Evolutionary conservation across 2,888 invertebrate genomes (phyloP).

Genomic region (Cantharis flavilabris): DNA sequence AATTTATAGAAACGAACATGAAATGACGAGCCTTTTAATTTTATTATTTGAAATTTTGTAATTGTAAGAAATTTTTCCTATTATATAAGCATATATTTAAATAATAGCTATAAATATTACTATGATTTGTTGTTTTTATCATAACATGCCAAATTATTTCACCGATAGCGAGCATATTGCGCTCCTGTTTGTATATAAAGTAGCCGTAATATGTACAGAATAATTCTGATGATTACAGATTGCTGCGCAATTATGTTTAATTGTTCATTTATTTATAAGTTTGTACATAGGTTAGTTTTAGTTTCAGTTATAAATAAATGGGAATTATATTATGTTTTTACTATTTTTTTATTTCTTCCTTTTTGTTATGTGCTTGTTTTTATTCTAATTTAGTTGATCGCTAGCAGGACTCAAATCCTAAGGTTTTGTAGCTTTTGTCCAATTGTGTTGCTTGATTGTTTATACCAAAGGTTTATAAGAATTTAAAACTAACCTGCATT

Average conservation of each 20-base stretch:
- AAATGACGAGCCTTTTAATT: not conserved
- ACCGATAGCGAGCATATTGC: not conserved
- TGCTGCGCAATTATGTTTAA: not conserved
- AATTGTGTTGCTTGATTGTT: not conserved
- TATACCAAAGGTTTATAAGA: not conserved
- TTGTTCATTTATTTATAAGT: slow-evolving; percentile 34
- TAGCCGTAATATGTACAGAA: not conserved
- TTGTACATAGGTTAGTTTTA: slow-evolving; percentile 49
- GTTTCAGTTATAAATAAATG: slow-evolving; percentile 55
- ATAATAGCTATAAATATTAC: not conserved
- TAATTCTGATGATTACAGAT: not conserved
- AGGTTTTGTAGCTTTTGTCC: not conserved
- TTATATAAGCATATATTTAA: not conserved
- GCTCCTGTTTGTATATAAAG: not conserved
- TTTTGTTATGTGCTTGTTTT: slow-evolving; percentile 32
- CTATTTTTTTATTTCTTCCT: slow-evolving; percentile 47
- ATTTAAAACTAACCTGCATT: not conserved
- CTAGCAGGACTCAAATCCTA: not conserved
- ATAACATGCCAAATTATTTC: not conserved
- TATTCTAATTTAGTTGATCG: not conserved
- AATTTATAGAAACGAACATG: not conserved
- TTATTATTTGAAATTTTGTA: not conserved
- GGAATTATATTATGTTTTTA: slow-evolving; percentile 47
- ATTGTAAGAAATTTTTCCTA: not conserved
- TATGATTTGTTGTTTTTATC: not conserved